Conservation (phyloP, 2,113 vertebrate genomes). For the Fukomys damarensis region DNA sequence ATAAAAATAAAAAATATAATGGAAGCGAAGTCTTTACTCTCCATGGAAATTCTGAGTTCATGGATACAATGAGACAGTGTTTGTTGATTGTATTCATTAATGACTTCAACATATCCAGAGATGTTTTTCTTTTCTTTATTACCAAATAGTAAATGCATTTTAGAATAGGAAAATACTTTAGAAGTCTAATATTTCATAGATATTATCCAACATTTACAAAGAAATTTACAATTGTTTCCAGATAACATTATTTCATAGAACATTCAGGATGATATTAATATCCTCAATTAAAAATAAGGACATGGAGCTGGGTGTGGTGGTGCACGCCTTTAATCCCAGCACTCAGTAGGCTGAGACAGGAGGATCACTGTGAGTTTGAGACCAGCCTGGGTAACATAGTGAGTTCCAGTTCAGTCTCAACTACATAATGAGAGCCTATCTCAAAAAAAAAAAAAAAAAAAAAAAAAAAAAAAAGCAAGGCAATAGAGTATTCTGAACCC, state of each 20-base stretch:
- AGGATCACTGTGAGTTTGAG: no score
- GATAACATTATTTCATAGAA: constrained; percentile 40
- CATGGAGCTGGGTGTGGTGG: neutral
- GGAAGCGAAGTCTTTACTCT: constrained; percentile 17
- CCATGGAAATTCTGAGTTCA: constrained; percentile 53
- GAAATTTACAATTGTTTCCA: constrained; percentile 47
- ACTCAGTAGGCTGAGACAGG: no score
- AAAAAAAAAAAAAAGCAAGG: neutral
- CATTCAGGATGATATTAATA: constrained; percentile 55
- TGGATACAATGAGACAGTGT: constrained; percentile 17
- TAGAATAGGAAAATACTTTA: constrained; percentile 43
- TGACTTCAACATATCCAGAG: neutral
- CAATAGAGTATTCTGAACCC: neutral
- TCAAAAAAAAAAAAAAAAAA: constrained; percentile 42
- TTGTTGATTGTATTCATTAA: constrained; percentile 56
- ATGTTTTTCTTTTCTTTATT: constrained; percentile 52
- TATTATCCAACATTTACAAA: constrained; percentile 56
- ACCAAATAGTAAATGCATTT: constrained; percentile 36
- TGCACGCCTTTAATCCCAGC: no score
- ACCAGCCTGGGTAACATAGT: no score
- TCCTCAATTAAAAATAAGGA: constrained; percentile 45
- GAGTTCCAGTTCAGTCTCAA: no score
- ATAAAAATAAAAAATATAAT: neutral
- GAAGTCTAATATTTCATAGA: constrained; percentile 29
- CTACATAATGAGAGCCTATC: no score